Evolutionary conservation across 1,140 invertebrate genomes (phyloP), one percentile per base, ranked within the genome.

Genomic region (Chymomyza costata): DNA sequence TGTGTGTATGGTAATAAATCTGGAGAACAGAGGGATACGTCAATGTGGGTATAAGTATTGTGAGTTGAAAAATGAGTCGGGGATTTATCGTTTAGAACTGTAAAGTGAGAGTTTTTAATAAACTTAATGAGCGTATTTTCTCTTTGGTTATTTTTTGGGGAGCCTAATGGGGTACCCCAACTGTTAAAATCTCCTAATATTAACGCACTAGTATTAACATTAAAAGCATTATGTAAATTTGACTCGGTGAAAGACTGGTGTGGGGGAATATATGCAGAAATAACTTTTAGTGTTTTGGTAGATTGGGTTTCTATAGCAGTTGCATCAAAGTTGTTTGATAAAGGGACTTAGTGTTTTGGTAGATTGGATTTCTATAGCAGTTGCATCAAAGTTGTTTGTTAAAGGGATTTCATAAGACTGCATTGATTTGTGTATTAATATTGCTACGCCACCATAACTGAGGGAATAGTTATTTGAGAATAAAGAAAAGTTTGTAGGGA

Each of bases 1-100:
- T 49, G n/a, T 6, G 10, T n/a, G n/a, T n/a, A n/a, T n/a, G n/a
- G 15, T 15, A 18, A 0, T 17, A 21, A 6, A 13, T 6, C n/a
- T 1, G 38, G 28, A 6, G 38, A 41, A 21, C 28, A 32, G 13
- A 51, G n/a, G n/a, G 38, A 21, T 1, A 57, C 31, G 32, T 57
- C 54, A 1, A 50, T 47, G 17, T 57, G 46, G 15, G 54, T 44
- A 10, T 28, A 38, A 1, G 40, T 43, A 8, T 57, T 49, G 19
- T 49, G 46, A 0, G 53, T 56, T n/a, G 46, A 49, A 19, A 49
- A 57, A 16, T 57, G 46, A 0, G 46, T 50, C 2, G 32, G 39
- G 2, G 46, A 57, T 16, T 31, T 34, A 8, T 45, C 25, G 40
- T 50, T 57, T n/a, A 57, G 6, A n/a, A 35, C 10, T 6, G 32